Evolutionary conservation across 2,888 invertebrate genomes (phyloP).

Genomic region (Calameuta pallipes): DNA sequence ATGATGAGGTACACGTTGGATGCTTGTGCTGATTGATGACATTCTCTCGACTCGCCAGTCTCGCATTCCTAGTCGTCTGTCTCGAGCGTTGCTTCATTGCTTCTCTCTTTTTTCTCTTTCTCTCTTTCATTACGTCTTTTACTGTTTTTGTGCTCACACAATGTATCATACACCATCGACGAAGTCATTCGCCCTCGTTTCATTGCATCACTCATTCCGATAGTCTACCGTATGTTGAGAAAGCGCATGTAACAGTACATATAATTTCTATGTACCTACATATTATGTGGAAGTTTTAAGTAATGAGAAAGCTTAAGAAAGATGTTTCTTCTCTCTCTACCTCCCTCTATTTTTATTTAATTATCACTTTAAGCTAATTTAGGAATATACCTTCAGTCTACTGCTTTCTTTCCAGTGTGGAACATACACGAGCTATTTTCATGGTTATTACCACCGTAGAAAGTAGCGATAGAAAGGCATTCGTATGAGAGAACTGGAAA

Average conservation of each 20-base stretch:
- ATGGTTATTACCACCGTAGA: neutral
- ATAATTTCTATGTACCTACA: neutral
- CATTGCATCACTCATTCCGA: constrained; percentile 8
- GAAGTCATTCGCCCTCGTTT: constrained; percentile 8
- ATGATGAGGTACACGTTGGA: neutral
- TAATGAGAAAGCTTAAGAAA: neutral
- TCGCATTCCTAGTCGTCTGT: neutral
- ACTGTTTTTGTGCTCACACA: constrained; percentile 18
- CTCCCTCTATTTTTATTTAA: neutral
- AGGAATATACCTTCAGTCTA: neutral
- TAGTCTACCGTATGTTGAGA: neutral
- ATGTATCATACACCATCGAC: constrained; percentile 15
- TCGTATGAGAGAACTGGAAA: constrained; percentile 7
- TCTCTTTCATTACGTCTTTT: neutral
- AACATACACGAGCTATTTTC: neutral
- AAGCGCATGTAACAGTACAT: neutral
- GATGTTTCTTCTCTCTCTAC: neutral
- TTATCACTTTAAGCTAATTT: neutral
- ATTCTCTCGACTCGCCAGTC: neutral
- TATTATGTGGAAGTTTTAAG: neutral
- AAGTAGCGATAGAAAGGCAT: neutral
- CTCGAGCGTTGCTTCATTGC: neutral
- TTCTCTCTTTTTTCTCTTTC: constrained; percentile 1
- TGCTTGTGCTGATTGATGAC: neutral
- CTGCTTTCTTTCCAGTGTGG: neutral